Conservation (phyloP, 2,113 vertebrate species). For the Chamaea fasciata region DNA sequence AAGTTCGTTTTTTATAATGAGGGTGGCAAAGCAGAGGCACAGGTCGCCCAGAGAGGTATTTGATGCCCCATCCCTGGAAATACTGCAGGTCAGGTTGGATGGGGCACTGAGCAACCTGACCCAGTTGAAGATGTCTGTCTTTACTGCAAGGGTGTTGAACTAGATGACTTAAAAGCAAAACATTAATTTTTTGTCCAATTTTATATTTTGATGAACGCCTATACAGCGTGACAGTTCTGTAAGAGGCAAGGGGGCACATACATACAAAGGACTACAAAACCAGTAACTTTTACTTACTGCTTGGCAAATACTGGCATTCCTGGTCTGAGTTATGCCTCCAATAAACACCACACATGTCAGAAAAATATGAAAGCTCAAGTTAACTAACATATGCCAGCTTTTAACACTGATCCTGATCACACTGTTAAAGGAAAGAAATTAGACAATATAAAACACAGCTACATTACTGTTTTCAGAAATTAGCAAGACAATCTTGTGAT, state of each 20-base stretch:
- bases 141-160: neutral
- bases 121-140: neutral
- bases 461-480: neutral
- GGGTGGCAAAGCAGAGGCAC: neutral
- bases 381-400: constrained; percentile 97
- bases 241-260: neutral
- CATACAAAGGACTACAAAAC: neutral
- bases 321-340: constrained; percentile 90
- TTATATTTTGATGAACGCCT: neutral
- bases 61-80: neutral
- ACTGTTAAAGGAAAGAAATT: constrained; percentile 37
- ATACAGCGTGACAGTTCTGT: neutral
- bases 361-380: constrained; percentile 90
- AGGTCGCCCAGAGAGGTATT: neutral
- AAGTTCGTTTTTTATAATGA: neutral
- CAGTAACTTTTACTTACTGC: constrained; percentile 80
- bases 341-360: constrained; percentile 90
- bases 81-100: neutral
- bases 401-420: constrained; percentile 89
- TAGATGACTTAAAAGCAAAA: neutral
- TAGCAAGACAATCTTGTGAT: neutral
- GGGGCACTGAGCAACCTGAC: neutral
- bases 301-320: constrained; percentile 86
- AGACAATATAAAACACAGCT: neutral
- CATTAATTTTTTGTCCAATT: neutral